Evolutionary conservation across 2,888 invertebrate species (phyloP).

Genomic region (Andrena marginata): DNA sequence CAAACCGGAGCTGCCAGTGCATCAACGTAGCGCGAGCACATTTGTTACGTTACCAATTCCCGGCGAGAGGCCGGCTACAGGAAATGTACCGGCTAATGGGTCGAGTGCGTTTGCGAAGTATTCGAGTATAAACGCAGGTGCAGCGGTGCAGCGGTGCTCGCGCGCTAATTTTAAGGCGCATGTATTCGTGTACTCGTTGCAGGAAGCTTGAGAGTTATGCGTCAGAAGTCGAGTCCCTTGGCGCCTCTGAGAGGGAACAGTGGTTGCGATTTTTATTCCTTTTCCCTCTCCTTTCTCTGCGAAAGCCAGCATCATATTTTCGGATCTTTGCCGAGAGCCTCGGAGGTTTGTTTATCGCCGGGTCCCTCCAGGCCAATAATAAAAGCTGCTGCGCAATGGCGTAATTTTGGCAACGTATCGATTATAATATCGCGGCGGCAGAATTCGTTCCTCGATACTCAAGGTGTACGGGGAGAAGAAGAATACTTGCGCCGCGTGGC

Average conservation of each 20-base stretch:
- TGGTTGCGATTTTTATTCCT: background rate
- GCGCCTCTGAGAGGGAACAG: background rate
- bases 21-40: slow-evolving; percentile 24
- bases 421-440: background rate
- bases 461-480: background rate
- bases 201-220: slow-evolving; percentile 45
- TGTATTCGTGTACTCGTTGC: slow-evolving; percentile 36
- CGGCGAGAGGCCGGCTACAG: slow-evolving; percentile 36
- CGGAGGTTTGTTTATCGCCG: background rate
- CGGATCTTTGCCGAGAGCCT: slow-evolving; percentile 1
- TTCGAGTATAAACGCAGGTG: slow-evolving; percentile 63
- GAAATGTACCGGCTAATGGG: slow-evolving; percentile 71
- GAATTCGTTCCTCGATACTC: background rate
- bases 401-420: no score
- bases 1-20: slow-evolving; percentile 5
- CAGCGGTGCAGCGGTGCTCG: slow-evolving; percentile 26
- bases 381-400: no score
- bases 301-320: slow-evolving; percentile 9
- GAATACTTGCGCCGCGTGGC: background rate
- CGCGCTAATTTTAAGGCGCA: slow-evolving; percentile 40
- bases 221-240: slow-evolving; percentile 16
- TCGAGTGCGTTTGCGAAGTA: slow-evolving; percentile 70
- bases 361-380: background rate
- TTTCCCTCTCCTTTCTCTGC: background rate
- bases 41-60: slow-evolving; percentile 60